Percentiles rank a stretch among this genome's conserved stretches.
phyloP scores from a whole-genome alignment of 2,797 vertebrate species.

The Menidia menidia region DNA sequence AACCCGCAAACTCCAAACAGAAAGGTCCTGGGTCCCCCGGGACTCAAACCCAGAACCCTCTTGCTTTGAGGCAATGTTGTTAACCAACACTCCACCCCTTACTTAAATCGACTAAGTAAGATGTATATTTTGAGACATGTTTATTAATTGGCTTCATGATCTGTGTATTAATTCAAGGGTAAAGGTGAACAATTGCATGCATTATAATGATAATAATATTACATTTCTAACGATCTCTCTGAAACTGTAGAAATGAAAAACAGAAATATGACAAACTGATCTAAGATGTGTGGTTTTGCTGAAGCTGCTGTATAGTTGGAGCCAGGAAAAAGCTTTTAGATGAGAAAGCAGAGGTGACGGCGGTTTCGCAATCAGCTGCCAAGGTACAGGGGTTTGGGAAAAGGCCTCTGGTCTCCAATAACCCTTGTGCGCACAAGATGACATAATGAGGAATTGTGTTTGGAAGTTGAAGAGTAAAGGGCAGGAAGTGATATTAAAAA shows the following conservation, averaged over 20 bases:
- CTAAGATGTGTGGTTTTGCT: conserved; percentile 34
- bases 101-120: no score
- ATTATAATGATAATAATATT: neutral
- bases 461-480: conserved; percentile 52
- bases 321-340: conserved; percentile 26
- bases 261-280: neutral
- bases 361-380: conserved; percentile 27
- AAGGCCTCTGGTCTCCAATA: conserved; percentile 37
- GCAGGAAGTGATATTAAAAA: conserved; percentile 51
- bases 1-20: no score
- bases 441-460: conserved; percentile 66
- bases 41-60: no score
- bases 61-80: no score
- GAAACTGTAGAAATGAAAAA: neutral
- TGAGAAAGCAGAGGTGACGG: conserved; percentile 22
- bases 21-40: no score
- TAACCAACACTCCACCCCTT: no score
- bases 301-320: conserved; percentile 22
- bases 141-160: neutral
- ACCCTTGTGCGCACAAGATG: conserved; percentile 46
- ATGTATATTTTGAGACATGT: neutral
- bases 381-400: conserved; percentile 28
- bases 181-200: neutral
- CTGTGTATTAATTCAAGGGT: neutral
- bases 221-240: neutral